Base-by-base conservation (phyloP, 2,888 invertebrate species). In the Coleophora flavipennella region DNA sequence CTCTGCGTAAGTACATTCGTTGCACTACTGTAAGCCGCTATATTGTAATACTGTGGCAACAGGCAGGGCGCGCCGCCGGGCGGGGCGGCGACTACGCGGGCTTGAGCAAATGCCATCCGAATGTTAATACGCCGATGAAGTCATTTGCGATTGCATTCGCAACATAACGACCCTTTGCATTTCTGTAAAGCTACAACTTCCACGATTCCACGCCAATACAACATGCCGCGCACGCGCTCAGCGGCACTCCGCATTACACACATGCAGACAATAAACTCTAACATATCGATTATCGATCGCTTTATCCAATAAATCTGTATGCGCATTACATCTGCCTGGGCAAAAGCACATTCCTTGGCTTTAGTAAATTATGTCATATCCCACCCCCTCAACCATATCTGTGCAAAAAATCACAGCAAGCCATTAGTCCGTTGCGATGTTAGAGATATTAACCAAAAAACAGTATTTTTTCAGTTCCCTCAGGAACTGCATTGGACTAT, bases 91-190 rank as follows among this genome's bases (percentile, higher is more conserved):
- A 45, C 38, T 44, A 46, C 43, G 48, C 51, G 45, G 44, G 45
- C 43, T 42, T 52, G 37, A 53, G 40, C 46, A 53, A 60, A 73
- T 72, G 78, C 75, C 71, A 69, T 46, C 61, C 71, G 80, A 78
- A 81, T 81, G 71, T 78, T 78, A 79, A 81, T 81, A 73, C 75
- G 57, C 67, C 79, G 69, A 80, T 79, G 76, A 74, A 78, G 78
- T 73, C 77, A 80, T 81, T 72, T 60, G 56, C 52, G 68, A 56
- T 80, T 80, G 81, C 79, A 80, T 65, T 47, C 55, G 76, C 58
- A 57, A 48, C 64, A 51, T 67, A 78, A 79, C 67, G 72, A 80
- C 59, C 62, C 48, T 50, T 58, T 55, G 63, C 62, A 71, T 67
- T 80, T 78, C 76, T 74, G 61, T 63, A 75, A 79, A 79, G 58